Percentiles rank a stretch among this genome's conserved stretches.
These are phyloP conservation scores for Hirtodrosophila alboralis DNA, from an alignment of 2,888 invertebrate genomes.

Conservation along the genomic window DNA sequence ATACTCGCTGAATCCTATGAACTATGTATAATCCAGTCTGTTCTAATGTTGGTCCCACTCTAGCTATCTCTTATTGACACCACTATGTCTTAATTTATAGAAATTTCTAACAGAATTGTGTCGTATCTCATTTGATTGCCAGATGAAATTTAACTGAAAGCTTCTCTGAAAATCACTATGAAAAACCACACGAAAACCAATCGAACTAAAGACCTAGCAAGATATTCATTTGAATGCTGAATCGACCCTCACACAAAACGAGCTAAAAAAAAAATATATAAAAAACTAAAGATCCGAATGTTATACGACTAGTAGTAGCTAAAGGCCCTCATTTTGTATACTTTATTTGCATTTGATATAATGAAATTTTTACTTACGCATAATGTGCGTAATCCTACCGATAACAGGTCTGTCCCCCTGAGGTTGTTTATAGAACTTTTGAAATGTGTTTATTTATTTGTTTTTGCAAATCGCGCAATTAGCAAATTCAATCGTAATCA, in stretches of 20 bases:
- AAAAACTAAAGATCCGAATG: conserved; percentile 36
- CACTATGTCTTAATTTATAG: conserved; percentile 13
- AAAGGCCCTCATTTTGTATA: conserved; percentile 45
- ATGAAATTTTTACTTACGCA: conserved; percentile 65
- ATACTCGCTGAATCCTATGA: conserved; percentile 41
- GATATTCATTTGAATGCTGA: conserved; percentile 34
- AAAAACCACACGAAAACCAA: conserved; percentile 17
- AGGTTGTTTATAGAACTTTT: conserved; percentile 61
- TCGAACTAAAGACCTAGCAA: conserved; percentile 13
- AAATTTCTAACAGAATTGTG: conserved; percentile 78
- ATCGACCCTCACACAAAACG: conserved; percentile 24
- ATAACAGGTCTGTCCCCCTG: conserved; percentile 72
- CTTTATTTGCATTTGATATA: conserved; percentile 67
- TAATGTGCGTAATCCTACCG: conserved; percentile 68
- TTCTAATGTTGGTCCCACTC: conserved; percentile 22
- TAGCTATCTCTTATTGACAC: conserved; percentile 6
- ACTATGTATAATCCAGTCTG: conserved; percentile 10
- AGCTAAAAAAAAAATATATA: too few relatives aligned
- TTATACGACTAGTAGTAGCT: conserved; percentile 47
- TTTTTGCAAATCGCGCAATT: conserved; percentile 43
- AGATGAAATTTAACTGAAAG: conserved; percentile 70
- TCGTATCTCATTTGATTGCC: conserved; percentile 52
- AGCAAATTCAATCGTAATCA: conserved; percentile 45
- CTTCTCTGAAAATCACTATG: conserved; percentile 10
- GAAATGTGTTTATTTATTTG: not conserved